Conservation (phyloP, 2,888 invertebrate genomes). For the Hirtodrosophila trivittata region DNA sequence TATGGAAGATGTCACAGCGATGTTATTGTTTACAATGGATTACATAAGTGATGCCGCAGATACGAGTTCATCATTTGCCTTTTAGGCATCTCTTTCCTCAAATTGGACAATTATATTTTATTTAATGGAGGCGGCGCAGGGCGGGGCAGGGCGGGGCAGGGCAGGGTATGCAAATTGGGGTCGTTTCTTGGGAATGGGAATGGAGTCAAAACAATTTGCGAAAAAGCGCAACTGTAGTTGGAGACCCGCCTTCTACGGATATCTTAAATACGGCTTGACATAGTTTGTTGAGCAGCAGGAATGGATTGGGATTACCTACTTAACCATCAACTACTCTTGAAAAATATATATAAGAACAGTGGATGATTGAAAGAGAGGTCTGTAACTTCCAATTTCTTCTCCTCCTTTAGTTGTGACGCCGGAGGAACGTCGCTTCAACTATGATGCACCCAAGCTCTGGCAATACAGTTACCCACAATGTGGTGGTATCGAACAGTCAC, state of each 20-base stretch:
- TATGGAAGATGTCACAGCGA: conserved; percentile 46
- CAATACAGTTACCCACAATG: conserved; percentile 86
- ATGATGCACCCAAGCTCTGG: conserved; percentile 84
- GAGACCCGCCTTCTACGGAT: too few relatives aligned
- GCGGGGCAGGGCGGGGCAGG: not conserved
- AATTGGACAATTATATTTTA: conserved; percentile 42
- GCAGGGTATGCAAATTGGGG: not conserved
- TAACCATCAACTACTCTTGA: too few relatives aligned
- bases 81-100: conserved; percentile 17
- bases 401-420: conserved; percentile 3
- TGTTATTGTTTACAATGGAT: conserved; percentile 43
- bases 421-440: conserved; percentile 58
- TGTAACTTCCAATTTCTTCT: too few relatives aligned
- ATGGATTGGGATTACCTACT: too few relatives aligned
- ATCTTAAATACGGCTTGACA: too few relatives aligned
- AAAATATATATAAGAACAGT: too few relatives aligned
- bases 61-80: conserved; percentile 1
- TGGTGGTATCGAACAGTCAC: conserved; percentile 88
- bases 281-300: too few relatives aligned
- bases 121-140: conserved; percentile 11
- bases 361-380: too few relatives aligned
- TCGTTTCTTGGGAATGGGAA: conserved; percentile 24
- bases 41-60: conserved; percentile 43
- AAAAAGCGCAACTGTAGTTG: conserved; percentile 6
- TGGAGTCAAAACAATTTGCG: conserved; percentile 36